A percentile compares a stretch with the other conserved stretches of the same genome.
phyloP scores from a whole-genome alignment of 2,888 invertebrate species.

The Phyto melanocephala region DNA sequence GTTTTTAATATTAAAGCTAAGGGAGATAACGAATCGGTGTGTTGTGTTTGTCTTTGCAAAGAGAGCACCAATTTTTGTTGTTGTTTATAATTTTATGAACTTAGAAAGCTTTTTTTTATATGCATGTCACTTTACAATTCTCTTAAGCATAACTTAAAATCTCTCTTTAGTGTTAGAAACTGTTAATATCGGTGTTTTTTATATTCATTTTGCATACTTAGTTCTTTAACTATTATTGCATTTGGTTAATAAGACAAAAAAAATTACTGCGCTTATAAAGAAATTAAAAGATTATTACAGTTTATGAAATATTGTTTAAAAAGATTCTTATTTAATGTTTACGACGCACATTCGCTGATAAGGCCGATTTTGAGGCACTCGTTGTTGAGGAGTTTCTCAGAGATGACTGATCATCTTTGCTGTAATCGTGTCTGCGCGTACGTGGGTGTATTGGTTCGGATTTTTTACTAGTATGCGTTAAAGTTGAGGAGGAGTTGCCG shows the following conservation, averaged over 20 bases:
- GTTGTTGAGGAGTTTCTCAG: constrained; percentile 72
- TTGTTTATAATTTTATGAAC: constrained; percentile 19
- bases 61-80: constrained; percentile 51
- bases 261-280: neutral
- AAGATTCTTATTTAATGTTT: constrained; percentile 25
- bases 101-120: constrained; percentile 12
- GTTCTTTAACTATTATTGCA: constrained; percentile 32
- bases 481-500: constrained; percentile 72
- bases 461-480: constrained; percentile 72
- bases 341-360: constrained; percentile 75
- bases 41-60: constrained; percentile 5
- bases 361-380: constrained; percentile 74
- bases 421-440: constrained; percentile 68
- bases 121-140: constrained; percentile 4
- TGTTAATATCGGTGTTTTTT: constrained; percentile 20
- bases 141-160: constrained; percentile 52
- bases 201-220: neutral
- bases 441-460: constrained; percentile 68
- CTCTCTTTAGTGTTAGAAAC: constrained; percentile 58
- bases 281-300: no score
- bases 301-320: neutral
- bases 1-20: constrained; percentile 48
- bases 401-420: constrained; percentile 75
- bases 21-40: no score
- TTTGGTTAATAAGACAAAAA: constrained; percentile 60